Evolutionary conservation across 1,140 invertebrate genomes (phyloP), one percentile per base, ranked within the genome.

Genomic region (Pogonomyrmex barbatus): DNA sequence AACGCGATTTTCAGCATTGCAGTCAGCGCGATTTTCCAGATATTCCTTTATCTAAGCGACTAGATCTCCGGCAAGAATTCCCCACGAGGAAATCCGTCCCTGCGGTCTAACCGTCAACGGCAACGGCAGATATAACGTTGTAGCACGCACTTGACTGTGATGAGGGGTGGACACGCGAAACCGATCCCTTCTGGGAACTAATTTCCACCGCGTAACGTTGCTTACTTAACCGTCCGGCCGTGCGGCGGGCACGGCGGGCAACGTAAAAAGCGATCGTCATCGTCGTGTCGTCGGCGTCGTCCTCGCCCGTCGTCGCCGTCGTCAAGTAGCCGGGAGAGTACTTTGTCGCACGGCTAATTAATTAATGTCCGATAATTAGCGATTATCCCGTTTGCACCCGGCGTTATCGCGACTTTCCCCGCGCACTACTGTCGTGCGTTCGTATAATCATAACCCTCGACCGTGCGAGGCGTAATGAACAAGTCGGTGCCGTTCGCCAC

Each of bases 131-230:
- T 93, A 93, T 92, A 93, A 93, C 90, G 73, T 86, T 71, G 81
- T 91, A 91, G 86, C 92, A 93, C 91, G 93, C 92, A 93, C 87
- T 88, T 45, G 30, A 24, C 77, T 79, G 91, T 93, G 92, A 94
- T 92, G 93, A 92, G 87, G 85, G 91, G 91, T 92, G 91, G 91
- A 92, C 93, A 94, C 92, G 93, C 93, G 86, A 94, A 93, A 93
- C 91, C 91, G 89, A 93, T 92, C 91, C 92, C 89, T 92, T 91
- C 92, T 86, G 87, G 81, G 91, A 92, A 94, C 86, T 92, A 90
- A 92, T 92, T 92, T 92, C 84, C 87, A 87, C 87, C 76, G 65
- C 77, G 81, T 82, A 71, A 56, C 81, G 70, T 75, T 84, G 79
- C 86, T 83, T 87, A 84, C 81, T 73, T 87, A 83, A 83, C 78